Evolutionary conservation across 2,797 vertebrate species (phyloP).

Genomic region (Huso huso): DNA sequence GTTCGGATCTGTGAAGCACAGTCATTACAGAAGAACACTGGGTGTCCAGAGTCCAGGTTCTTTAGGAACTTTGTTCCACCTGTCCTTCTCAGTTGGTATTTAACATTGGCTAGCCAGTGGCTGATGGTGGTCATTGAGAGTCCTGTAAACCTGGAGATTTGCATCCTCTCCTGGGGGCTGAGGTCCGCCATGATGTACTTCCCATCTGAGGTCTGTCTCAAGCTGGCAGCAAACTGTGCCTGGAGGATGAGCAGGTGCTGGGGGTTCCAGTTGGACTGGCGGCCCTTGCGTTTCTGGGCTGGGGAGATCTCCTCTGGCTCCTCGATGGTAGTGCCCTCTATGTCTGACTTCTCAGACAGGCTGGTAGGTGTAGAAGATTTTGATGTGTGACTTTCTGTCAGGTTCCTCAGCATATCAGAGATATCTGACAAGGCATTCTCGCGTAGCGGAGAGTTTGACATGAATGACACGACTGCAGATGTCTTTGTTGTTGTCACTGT

Average conservation of each 20-base stretch:
- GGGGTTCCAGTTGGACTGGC: slow-evolving; percentile 98
- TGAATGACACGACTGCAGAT: slow-evolving; percentile 88
- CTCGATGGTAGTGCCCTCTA: slow-evolving; percentile 84
- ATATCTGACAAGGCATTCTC: slow-evolving; percentile 98
- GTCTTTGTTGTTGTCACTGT: slow-evolving; percentile 87
- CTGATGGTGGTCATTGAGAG: slow-evolving; percentile 98
- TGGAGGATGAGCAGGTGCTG: slow-evolving; percentile 96
- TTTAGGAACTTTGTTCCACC: slow-evolving; percentile 98
- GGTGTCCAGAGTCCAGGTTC: slow-evolving; percentile 96
- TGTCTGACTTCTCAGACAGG: slow-evolving; percentile 90
- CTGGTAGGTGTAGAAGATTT: slow-evolving; percentile 96
- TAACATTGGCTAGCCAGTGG: slow-evolving; percentile 98
- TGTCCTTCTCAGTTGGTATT: slow-evolving; percentile 97
- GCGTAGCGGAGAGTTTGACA: slow-evolving; percentile 90
- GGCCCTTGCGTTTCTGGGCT: slow-evolving; percentile 95
- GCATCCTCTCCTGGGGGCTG: slow-evolving; percentile 97
- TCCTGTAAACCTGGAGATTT: slow-evolving; percentile 95
- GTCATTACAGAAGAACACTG: slow-evolving; percentile 98
- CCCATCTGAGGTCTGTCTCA: slow-evolving; percentile 88
- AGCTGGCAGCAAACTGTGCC: slow-evolving; percentile 95
- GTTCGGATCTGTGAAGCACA: slow-evolving; percentile 97
- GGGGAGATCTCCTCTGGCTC: slow-evolving; percentile 89
- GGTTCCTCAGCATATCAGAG: slow-evolving; percentile 97
- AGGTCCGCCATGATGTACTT: slow-evolving; percentile 98
- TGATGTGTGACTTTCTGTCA: slow-evolving; percentile 92